Percentiles rank a stretch among this genome's conserved stretches.
Conservation (phyloP, 1,140 invertebrate species). For the Rhopalosiphum maidis region DNA sequence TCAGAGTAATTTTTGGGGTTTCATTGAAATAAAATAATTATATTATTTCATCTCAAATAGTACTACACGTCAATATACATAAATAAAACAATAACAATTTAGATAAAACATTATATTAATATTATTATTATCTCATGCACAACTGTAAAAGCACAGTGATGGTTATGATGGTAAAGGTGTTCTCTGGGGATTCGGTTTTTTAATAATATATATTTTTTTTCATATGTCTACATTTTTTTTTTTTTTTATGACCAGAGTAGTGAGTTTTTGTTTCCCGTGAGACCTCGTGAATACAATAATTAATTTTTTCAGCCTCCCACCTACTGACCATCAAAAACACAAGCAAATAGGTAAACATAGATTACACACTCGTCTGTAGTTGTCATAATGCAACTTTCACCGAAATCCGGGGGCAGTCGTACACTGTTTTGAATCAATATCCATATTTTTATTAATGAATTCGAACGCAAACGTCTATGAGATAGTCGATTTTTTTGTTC, state of each 20-base stretch:
- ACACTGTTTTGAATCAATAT: background rate
- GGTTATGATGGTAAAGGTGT: background rate
- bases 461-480: background rate
- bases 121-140: background rate
- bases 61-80: too few relatives aligned
- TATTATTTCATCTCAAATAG: background rate
- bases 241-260: background rate
- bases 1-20: too few relatives aligned
- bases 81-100: background rate
- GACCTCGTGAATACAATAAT: background rate
- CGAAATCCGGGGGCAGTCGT: background rate
- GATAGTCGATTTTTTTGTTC: background rate
- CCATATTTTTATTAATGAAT: background rate
- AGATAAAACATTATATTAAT: background rate
- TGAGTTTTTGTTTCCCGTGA: background rate
- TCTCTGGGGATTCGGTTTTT: background rate
- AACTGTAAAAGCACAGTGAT: background rate
- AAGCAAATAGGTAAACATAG: background rate
- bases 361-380: background rate
- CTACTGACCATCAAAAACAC: background rate
- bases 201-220: background rate
- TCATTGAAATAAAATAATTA: background rate
- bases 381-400: background rate
- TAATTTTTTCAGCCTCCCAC: background rate
- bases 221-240: background rate